Evolutionary conservation across 2,113 vertebrate species (phyloP).

Genomic region (Thomomys bottae): DNA sequence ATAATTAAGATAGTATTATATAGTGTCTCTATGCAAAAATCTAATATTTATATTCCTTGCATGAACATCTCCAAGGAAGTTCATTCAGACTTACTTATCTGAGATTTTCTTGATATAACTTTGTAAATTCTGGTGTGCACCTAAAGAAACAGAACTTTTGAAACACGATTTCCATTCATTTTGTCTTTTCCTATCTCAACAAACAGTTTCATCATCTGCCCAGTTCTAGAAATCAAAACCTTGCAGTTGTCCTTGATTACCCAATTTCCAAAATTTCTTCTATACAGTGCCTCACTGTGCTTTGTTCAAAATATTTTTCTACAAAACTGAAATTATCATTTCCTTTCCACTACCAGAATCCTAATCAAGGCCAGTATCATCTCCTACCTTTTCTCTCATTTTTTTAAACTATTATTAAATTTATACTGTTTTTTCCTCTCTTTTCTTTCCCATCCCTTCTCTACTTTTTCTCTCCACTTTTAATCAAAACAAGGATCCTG

Average conservation of each 20-base stretch:
- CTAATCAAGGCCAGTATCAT: neutral
- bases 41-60: neutral
- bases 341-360: neutral
- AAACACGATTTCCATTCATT: neutral
- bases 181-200: neutral
- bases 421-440: neutral
- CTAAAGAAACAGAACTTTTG: conserved; percentile 10
- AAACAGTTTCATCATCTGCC: neutral
- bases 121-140: neutral
- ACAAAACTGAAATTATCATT: neutral
- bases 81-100: neutral
- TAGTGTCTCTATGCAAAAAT: neutral
- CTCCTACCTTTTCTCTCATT: neutral
- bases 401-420: neutral
- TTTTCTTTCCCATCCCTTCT: neutral
- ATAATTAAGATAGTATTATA: neutral
- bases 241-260: neutral
- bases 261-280: neutral
- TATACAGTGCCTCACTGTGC: neutral
- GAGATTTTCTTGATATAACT: neutral
- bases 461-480: neutral
- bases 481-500: no score
- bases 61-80: neutral
- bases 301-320: neutral
- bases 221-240: neutral